Evolutionary conservation across 1,140 invertebrate genomes (phyloP).

Genomic region (Ganaspis sp.): DNA sequence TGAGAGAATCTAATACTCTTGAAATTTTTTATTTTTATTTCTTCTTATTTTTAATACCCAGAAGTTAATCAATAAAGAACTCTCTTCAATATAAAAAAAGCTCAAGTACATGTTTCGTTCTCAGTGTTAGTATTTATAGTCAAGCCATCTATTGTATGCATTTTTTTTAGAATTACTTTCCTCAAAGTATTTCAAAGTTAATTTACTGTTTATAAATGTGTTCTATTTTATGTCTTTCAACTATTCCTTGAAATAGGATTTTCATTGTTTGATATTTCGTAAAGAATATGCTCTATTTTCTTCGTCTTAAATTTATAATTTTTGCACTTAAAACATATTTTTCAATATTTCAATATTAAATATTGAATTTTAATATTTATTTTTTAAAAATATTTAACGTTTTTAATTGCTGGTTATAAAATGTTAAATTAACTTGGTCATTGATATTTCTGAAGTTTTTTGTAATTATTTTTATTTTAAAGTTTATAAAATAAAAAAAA

Average conservation of each 20-base stretch:
- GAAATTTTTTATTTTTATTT: not conserved
- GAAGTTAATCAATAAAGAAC: slow-evolving; percentile 48
- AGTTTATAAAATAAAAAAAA: no score
- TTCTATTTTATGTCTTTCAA: no score
- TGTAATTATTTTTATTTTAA: no score
- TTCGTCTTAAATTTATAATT: no score
- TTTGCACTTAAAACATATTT: not conserved
- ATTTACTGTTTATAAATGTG: not conserved
- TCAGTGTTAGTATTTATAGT: not conserved
- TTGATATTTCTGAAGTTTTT: no score
- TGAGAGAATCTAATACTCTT: not conserved
- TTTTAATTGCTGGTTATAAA: no score
- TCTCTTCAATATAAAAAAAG: slow-evolving; percentile 43
- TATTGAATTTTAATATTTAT: no score
- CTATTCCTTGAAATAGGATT: not conserved
- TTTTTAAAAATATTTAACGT: no score
- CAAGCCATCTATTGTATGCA: not conserved
- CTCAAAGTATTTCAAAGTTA: not conserved
- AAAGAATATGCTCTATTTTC: no score
- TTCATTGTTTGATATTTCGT: not conserved
- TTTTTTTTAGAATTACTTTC: not conserved
- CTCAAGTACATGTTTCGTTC: not conserved
- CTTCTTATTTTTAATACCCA: slow-evolving; percentile 6
- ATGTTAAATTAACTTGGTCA: no score
- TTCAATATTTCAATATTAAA: no score